Percentiles rank a stretch among this genome's conserved stretches.
These are phyloP conservation scores for Agrypnia vestita DNA, from an alignment of 1,140 invertebrate genomes.

Conservation along the genomic window DNA sequence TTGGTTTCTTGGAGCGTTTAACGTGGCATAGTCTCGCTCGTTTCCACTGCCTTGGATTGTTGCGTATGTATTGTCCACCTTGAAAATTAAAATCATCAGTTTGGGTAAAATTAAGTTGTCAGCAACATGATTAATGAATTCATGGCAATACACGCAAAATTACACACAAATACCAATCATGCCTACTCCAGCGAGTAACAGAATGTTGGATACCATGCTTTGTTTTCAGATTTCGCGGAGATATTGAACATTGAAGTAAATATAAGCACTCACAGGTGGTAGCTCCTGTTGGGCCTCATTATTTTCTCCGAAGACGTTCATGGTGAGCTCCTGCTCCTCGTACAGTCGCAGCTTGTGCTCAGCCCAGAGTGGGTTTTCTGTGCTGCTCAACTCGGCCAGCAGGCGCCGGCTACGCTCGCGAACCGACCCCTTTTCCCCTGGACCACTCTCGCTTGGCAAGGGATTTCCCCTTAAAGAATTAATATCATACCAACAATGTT, in stretches of 20 bases:
- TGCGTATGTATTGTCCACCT: constrained; percentile 87
- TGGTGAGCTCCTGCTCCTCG: constrained; percentile 93
- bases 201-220: too few relatives aligned
- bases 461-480: constrained; percentile 74
- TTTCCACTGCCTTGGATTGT: constrained; percentile 80
- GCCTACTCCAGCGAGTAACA: too few relatives aligned
- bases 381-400: constrained; percentile 88
- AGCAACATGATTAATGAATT: too few relatives aligned
- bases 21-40: constrained; percentile 67
- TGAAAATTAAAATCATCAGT: constrained; percentile 23
- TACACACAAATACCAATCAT: too few relatives aligned
- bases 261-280: constrained; percentile 68
- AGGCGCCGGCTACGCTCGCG: constrained; percentile 74
- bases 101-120: constrained; percentile 19
- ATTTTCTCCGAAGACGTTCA: constrained; percentile 92
- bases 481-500: too few relatives aligned
- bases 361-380: constrained; percentile 94
- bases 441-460: constrained; percentile 76
- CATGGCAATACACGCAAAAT: too few relatives aligned
- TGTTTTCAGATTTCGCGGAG: too few relatives aligned
- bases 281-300: constrained; percentile 71
- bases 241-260: constrained; percentile 64
- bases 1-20: constrained; percentile 63
- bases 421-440: constrained; percentile 58
- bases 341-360: constrained; percentile 93